phyloP scores from a whole-genome alignment of 2,888 invertebrate genomes.

The Agrochola lychnidis region DNA sequence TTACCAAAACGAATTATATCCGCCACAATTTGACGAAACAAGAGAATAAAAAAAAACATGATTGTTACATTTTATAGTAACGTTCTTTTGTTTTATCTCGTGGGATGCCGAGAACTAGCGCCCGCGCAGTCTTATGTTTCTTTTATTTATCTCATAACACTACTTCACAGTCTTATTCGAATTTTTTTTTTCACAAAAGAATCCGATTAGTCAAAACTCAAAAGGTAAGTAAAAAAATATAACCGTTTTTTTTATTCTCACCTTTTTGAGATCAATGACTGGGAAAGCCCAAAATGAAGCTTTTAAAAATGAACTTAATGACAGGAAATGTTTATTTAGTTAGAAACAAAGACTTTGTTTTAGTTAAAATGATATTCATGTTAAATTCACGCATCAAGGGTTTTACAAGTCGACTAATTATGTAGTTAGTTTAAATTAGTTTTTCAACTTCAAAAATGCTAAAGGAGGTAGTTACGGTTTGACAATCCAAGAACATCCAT shows the following conservation, averaged over 20 bases:
- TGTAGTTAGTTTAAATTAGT: conserved; percentile 13
- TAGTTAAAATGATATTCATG: conserved; percentile 27
- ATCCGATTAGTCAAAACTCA: conserved; percentile 23
- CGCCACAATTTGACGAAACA: conserved; percentile 32
- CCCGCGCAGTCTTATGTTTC: not conserved
- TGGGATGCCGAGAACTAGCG: conserved; percentile 3
- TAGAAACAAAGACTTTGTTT: conserved; percentile 38
- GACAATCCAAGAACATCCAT: not conserved
- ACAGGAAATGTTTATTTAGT: conserved; percentile 49
- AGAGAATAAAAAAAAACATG: conserved; percentile 22
- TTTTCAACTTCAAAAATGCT: not conserved
- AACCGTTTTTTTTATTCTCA: conserved; percentile 5
- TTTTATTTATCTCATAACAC: conserved; percentile 24
- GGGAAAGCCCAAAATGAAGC: not conserved
- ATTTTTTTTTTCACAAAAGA: conserved; percentile 6
- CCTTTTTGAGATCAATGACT: conserved; percentile 29
- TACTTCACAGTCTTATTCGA: conserved; percentile 12
- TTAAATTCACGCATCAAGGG: conserved; percentile 29
- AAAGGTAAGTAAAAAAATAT: not conserved
- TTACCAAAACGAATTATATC: conserved; percentile 28
- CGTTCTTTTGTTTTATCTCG: conserved; percentile 43
- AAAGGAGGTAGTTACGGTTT: not conserved
- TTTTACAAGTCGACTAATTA: conserved; percentile 31
- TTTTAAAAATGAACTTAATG: not conserved
- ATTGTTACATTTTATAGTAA: conserved; percentile 38